These are phyloP conservation scores for Pachypanchax playfairii DNA, from an alignment of 2,113 vertebrate genomes.

Conservation along the genomic window DNA sequence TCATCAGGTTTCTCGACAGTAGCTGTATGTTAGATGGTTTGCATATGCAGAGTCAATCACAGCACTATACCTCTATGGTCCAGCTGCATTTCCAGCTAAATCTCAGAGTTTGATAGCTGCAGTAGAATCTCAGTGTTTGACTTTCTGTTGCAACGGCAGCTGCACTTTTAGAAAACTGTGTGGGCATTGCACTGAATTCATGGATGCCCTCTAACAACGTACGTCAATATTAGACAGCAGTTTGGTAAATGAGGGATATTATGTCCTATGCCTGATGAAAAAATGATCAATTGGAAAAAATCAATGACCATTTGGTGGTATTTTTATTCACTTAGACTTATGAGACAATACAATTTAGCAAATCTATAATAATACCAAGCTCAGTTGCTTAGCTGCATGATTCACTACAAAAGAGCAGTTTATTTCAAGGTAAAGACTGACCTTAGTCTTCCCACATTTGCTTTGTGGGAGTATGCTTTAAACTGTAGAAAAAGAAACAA, in stretches of 20 bases:
- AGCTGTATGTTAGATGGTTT: conserved; percentile 44
- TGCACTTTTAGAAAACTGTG: conserved; percentile 2
- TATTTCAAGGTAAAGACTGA: conserved; percentile 23
- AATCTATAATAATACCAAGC: not conserved
- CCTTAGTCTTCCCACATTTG: not conserved
- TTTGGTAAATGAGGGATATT: conserved; percentile 52
- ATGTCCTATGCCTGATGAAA: conserved; percentile 31
- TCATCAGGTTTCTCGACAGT: conserved; percentile 34
- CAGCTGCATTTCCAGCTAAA: not conserved
- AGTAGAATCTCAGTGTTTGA: not conserved
- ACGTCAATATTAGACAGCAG: conserved; percentile 54
- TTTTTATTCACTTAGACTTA: conserved; percentile 45
- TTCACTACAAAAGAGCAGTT: conserved; percentile 6
- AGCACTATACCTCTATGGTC: conserved; percentile 30
- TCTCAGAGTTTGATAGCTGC: not conserved
- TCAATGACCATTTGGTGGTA: conserved; percentile 45
- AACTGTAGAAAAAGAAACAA: not conserved
- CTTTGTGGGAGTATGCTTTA: conserved; percentile 2
- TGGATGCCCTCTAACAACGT: conserved; percentile 40
- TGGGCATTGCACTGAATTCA: conserved; percentile 22
- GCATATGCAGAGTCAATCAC: conserved; percentile 27
- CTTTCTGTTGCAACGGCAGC: conserved; percentile 1
- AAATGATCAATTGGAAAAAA: conserved; percentile 31
- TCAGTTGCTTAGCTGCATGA: conserved; percentile 20
- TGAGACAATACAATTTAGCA: conserved; percentile 33